phyloP scores from a whole-genome alignment of 2,888 invertebrate species.

The Agrochola litura region DNA sequence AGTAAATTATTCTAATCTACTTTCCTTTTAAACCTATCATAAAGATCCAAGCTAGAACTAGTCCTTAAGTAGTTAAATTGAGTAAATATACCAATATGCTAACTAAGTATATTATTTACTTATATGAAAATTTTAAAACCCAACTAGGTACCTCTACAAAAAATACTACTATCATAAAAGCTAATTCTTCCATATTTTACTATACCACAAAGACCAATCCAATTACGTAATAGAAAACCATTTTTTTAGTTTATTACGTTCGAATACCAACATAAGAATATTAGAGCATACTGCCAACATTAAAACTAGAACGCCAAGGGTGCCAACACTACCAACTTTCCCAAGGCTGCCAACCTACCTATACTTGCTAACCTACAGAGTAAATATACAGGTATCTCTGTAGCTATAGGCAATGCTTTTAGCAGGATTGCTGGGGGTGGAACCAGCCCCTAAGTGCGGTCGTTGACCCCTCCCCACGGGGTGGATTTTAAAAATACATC shows the following conservation, averaged over 20 bases:
- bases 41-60: too few species aligned
- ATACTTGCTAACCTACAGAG: constrained; percentile 36
- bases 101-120: not conserved
- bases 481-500: constrained; percentile 67
- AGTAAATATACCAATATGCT: not conserved
- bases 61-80: too few species aligned
- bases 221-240: constrained; percentile 27
- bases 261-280: constrained; percentile 29
- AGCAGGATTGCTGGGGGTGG: constrained; percentile 77
- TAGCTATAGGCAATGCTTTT: constrained; percentile 79
- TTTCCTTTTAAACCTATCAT: too few species aligned
- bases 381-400: constrained; percentile 56
- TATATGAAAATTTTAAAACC: not conserved
- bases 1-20: too few species aligned
- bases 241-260: constrained; percentile 25
- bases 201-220: constrained; percentile 16
- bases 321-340: constrained; percentile 19
- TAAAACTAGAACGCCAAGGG: constrained; percentile 20
- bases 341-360: constrained; percentile 48
- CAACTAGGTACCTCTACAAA: not conserved
- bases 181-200: constrained; percentile 1
- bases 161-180: not conserved
- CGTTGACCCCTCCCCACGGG: constrained; percentile 64
- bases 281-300: constrained; percentile 23
- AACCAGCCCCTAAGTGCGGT: constrained; percentile 58